Base-by-base conservation (phyloP, 2,888 invertebrate species). In the Orthosia cruda region DNA sequence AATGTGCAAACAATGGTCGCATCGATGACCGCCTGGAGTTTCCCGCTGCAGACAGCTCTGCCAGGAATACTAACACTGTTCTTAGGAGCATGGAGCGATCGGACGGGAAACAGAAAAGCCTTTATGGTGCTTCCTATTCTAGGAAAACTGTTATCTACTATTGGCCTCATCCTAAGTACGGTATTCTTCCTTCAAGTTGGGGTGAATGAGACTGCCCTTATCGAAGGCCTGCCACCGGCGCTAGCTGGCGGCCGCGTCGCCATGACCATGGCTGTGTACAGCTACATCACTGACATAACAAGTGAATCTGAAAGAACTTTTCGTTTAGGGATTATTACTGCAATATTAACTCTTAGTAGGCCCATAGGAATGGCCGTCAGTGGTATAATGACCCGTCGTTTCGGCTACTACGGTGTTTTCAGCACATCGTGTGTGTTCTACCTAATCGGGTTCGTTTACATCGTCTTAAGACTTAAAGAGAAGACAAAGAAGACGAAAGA, bases 21-120 rank as follows among this genome's bases (percentile, higher is more conserved):
- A n/a, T 94, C 96, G 47, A 97, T 97, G 96, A 96, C 97, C 9
- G 97, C 97, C 40, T 97, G 97, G 97, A 97, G 97, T 87, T 97
- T 97, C 40, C 96, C 97, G 0, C 89, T 97, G 26, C 97, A 97
- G 87, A 97, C 97, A 12, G 94, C 97, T 2, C 86, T 97, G 47
- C 97, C 97, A 2, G 97, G 97, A 1, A 90, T 97, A 32, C 91
- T 97, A 40, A 96, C 97, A 12, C 91, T 97, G 12, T 97, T 97
- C 80, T 89, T 97, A 20, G 97, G 97, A 1, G 97, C 97, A 2
- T 97, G 97, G 97, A 97, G 97, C 89, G 97, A 97, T 88, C 95
- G 97, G 59, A 97, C 97, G n/a, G 97, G 97, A 40, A 96, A 97
- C 85, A 93, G 97, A 59, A 97, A 97, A 89, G 95, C 97, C 0